Percentiles rank a stretch among this genome's conserved stretches.
These are phyloP conservation scores for Teleogryllus occipitalis DNA, from an alignment of 1,140 invertebrate species.

Conservation along the genomic window DNA sequence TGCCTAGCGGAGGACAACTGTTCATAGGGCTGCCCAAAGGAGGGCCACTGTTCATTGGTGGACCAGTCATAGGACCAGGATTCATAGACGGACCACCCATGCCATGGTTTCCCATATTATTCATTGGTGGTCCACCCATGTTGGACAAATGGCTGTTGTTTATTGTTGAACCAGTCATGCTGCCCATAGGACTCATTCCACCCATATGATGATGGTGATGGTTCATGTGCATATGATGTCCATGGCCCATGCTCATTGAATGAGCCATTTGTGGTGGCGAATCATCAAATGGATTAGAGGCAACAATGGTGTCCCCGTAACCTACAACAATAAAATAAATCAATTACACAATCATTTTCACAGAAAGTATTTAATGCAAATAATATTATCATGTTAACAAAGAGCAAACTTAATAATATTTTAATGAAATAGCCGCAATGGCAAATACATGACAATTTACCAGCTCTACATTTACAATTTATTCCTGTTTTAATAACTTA, in stretches of 20 bases:
- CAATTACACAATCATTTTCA: constrained; percentile 2
- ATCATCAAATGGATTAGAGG: constrained; percentile 93
- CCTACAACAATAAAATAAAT: constrained; percentile 33
- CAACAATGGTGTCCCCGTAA: constrained; percentile 88
- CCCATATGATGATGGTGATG: constrained; percentile 39
- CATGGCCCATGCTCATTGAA: constrained; percentile 32
- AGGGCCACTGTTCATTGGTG: constrained; percentile 43
- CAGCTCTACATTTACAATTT: too few species aligned
- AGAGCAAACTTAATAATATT: too few species aligned
- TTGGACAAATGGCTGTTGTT: constrained; percentile 36
- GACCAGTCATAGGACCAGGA: constrained; percentile 23
- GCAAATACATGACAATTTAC: too few species aligned
- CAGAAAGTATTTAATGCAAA: too few species aligned
- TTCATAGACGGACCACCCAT: constrained; percentile 40
- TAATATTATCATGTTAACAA: too few species aligned
- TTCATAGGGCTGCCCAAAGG: constrained; percentile 53
- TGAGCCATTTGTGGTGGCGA: constrained; percentile 55
- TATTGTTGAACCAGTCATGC: constrained; percentile 30
- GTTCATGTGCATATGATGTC: constrained; percentile 47
- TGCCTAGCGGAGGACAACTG: constrained; percentile 36
- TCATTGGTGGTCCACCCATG: constrained; percentile 47
- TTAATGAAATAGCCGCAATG: too few species aligned
- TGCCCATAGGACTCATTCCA: constrained; percentile 38
- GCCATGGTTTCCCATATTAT: constrained; percentile 54
- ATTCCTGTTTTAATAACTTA: too few species aligned